Base-by-base conservation (phyloP, 2,797 vertebrate species). In the Pterois miles region DNA sequence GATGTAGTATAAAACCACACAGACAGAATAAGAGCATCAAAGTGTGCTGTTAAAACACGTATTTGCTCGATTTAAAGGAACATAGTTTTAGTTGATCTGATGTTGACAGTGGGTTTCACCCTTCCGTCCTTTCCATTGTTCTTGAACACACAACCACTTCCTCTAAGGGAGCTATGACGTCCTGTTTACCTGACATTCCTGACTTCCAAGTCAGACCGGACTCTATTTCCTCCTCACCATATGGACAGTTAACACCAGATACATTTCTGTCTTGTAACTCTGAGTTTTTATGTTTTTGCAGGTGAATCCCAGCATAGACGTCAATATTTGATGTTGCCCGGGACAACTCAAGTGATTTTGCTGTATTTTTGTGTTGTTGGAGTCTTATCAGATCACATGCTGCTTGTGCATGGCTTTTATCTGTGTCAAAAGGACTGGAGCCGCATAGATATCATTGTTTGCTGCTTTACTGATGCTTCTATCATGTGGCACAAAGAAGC, bases 121-220 rank as follows among this genome's bases (percentile, higher is more conserved):
- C 93, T 95, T 95, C 94, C 93, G 82, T 70, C 66, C 60, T 82
- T 82, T 87, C 93, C 23, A 93, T 95, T 95, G 93, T 95, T 93
- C 89, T 84, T 83, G 70, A 60, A 84, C 82, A 48, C 60, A 82
- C 74, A 76, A 71, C 64, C 86, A 68, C 82, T 96, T 96, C 94
- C 95, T 94, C 63, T 67, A 79, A 78, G 91, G 87, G 76, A 87
- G 81, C 71, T 23, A 43, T 74, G 65, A 31, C 70, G 68, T 91
- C 91, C 88, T 94, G 93, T 95, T 94, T 93, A 83, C 87, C 87
- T 89, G 86, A 60, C 83, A 87, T 93, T 91, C 84, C 76, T 74
- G 74, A 74, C 53, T 71, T 85, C 54, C 75, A 78, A 79, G 63
- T 87, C 16, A 71, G 53, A 71, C 72, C 11, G 27, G 18, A 43